phyloP scores from a whole-genome alignment of 2,797 vertebrate species.

The Muscicapa comitata region DNA sequence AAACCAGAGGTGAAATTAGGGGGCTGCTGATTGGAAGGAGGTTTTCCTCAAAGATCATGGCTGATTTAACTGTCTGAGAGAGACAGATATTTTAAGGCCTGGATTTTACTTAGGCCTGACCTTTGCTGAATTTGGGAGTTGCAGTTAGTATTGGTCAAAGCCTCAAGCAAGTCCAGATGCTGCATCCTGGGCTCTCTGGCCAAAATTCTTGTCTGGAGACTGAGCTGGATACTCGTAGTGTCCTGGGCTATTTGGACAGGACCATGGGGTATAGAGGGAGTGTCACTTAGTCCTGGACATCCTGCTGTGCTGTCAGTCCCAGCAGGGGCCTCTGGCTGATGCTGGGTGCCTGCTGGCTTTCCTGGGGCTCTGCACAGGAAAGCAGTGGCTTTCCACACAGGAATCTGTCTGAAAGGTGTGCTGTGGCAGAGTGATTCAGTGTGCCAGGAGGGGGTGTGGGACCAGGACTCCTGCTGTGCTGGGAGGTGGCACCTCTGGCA shows the following conservation, averaged over 20 bases:
- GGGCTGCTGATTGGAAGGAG: background rate
- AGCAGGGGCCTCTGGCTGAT: background rate
- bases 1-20: background rate
- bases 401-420: background rate
- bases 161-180: accelerated
- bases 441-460: background rate
- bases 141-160: background rate
- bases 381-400: background rate
- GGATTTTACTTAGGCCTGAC: background rate
- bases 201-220: background rate
- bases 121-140: background rate
- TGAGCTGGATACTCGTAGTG: accelerated
- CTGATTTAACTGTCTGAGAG: background rate
- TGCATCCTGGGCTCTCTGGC: background rate
- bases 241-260: background rate
- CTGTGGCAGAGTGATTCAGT: background rate
- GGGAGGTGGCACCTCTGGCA: background rate
- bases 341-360: background rate
- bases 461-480: background rate
- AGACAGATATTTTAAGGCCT: background rate
- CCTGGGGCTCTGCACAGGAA: background rate
- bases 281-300: background rate
- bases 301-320: background rate
- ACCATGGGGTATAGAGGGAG: background rate
- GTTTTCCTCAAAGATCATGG: background rate